Evolutionary conservation across 2,888 invertebrate species (phyloP), one percentile per base, ranked within the genome.

Genomic region (Acanthosoma haemorrhoidale): DNA sequence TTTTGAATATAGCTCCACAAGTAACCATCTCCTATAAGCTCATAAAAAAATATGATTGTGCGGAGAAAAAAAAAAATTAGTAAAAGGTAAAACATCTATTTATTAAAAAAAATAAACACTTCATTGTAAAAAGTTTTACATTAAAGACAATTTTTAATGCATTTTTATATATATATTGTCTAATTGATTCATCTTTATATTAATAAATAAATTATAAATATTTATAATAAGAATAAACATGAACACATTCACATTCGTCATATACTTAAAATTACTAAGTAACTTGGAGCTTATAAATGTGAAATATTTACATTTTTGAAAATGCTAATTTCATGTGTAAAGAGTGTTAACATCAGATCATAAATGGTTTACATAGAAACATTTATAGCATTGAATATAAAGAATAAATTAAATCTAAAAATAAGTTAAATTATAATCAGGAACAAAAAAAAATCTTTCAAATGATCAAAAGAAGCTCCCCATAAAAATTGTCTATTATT

Each of bases 81-180:
- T 4, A 21, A 51, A 25, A 25, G 25, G 61, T 61, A 36, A n/a
- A 34, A 34, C 61, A 32, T 61, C 61, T 61, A 61, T 61, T 61
- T 61, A 21, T 61, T 61, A 36, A 61, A 61, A 32, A 61, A 61
- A 61, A 61, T 34, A 34, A 61, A 61, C 32, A 32, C 32, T 61
- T 61, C 61, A 61, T 61, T 32, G 16, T 61, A 21, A 61, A 31
- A 61, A 61, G 36, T 61, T 61, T 34, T 61, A 61, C 61, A 61
- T 61, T 61, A 38, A 8, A 61, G 51, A 51, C 51, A 51, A 51
- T 51, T 51, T n/a, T 25, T 4, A 51, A 51, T 51, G 51, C 25
- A 51, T 51, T 25, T 25, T 43, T 21, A 18, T 21, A n/a, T n/a
- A n/a, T 25, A 51, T 51, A 51, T 51, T 51, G 51, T 51, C 51